Conservation (phyloP, 2,888 invertebrate species). For the Deilephila elpenor region DNA sequence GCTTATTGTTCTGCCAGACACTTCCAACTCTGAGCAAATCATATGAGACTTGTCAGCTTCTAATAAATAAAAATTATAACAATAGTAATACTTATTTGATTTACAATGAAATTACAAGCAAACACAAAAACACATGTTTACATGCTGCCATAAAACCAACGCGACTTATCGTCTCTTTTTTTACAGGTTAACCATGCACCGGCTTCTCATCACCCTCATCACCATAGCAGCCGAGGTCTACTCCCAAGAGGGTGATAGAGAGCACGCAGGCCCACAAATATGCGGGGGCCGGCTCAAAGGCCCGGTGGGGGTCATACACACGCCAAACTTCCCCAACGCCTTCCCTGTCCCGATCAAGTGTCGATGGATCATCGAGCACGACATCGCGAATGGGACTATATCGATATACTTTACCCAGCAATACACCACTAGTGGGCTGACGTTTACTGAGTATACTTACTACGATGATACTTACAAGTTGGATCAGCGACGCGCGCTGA, state of each 20-base stretch:
- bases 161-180: too few species aligned
- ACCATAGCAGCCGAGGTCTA: slow-evolving; percentile 59
- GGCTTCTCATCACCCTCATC: slow-evolving; percentile 66
- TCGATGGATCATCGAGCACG: slow-evolving; percentile 93
- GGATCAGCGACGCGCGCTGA: slow-evolving; percentile 87
- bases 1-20: too few species aligned
- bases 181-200: slow-evolving; percentile 70
- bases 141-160: slow-evolving; percentile 34
- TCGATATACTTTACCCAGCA: slow-evolving; percentile 95
- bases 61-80: too few species aligned
- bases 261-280: slow-evolving; percentile 72
- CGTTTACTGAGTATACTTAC: slow-evolving; percentile 90
- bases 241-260: slow-evolving; percentile 61
- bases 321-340: slow-evolving; percentile 92
- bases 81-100: too few species aligned
- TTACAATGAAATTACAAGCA: too few species aligned
- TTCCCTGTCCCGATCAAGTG: slow-evolving; percentile 94
- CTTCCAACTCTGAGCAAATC: too few species aligned
- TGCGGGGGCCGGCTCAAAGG: slow-evolving; percentile 89
- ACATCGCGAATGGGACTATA: slow-evolving; percentile 90
- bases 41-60: too few species aligned
- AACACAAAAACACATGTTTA: too few species aligned
- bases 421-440: slow-evolving; percentile 91
- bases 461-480: slow-evolving; percentile 88
- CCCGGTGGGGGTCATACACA: slow-evolving; percentile 89